These are phyloP conservation scores for Rostratula benghalensis DNA, from an alignment of 2,113 vertebrate species.

Conservation along the genomic window DNA sequence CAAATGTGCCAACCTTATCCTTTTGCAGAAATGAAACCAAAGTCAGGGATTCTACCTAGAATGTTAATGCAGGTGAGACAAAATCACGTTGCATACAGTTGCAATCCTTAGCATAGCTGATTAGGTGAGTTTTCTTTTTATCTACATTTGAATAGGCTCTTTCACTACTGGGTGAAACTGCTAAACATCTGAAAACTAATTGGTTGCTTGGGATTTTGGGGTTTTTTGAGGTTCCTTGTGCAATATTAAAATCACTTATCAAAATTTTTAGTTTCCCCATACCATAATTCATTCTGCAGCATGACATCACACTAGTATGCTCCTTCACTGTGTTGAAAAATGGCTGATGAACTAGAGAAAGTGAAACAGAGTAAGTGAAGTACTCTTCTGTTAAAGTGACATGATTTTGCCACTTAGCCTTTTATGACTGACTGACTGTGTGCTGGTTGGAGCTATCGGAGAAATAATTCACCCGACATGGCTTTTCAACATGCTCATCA, in stretches of 20 bases:
- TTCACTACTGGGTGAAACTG: neutral
- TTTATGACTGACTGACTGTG: neutral
- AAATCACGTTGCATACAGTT: neutral
- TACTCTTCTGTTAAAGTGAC: neutral
- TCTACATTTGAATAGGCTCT: neutral
- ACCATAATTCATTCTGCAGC: neutral
- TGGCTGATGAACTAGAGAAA: neutral
- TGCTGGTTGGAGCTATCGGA: neutral
- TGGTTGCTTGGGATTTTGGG: neutral
- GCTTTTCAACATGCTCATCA: neutral
- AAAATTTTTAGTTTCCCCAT: neutral
- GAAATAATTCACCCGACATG: neutral
- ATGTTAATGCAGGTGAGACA: neutral
- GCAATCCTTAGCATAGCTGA: neutral
- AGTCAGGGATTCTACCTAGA: neutral
- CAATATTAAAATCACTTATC: neutral
- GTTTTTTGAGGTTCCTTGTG: neutral
- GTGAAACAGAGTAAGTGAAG: neutral
- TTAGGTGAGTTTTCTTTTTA: neutral
- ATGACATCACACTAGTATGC: neutral
- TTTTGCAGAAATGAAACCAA: neutral
- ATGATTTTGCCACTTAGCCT: neutral
- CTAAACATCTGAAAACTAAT: neutral
- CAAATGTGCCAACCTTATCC: neutral
- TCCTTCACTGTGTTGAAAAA: neutral